Evolutionary conservation across 2,113 vertebrate genomes (phyloP).

Genomic region (Sapayoa aenigma): DNA sequence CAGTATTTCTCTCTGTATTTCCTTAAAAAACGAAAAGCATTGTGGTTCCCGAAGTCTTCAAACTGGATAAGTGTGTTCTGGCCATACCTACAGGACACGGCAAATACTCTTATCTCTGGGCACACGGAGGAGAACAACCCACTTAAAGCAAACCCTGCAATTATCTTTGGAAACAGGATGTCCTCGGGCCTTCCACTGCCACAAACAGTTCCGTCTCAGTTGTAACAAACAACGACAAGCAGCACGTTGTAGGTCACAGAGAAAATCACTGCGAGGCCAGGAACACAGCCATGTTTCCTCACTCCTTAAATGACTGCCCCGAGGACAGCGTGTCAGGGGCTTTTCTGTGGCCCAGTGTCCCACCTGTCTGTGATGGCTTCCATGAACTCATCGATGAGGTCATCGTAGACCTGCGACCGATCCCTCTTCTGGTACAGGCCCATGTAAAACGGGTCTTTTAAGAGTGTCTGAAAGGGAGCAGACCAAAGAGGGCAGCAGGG

Average conservation of each 20-base stretch:
- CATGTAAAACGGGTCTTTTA: constrained; percentile 95
- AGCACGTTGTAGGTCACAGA: not conserved
- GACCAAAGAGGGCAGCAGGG: not conserved
- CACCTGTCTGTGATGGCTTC: constrained; percentile 92
- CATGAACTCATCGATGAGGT: constrained; percentile 98
- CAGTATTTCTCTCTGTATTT: constrained; percentile 95
- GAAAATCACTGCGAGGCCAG: not conserved
- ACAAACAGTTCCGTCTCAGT: not conserved
- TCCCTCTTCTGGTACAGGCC: constrained; percentile 94
- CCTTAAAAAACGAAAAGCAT: constrained; percentile 91
- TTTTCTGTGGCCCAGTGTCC: not conserved
- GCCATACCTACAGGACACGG: constrained; percentile 74
- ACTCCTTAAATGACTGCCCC: accelerated
- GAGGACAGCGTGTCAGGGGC: accelerated
- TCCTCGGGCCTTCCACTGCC: not conserved
- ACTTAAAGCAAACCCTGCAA: not conserved
- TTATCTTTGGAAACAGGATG: not conserved
- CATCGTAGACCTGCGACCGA: constrained; percentile 88
- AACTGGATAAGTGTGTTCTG: constrained; percentile 95
- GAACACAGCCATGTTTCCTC: accelerated
- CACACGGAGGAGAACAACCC: not conserved
- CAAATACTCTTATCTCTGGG: not conserved
- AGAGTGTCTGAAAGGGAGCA: constrained; percentile 74
- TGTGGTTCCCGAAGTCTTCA: constrained; percentile 98
- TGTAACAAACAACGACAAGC: not conserved